These are phyloP conservation scores for Caloenas nicobarica DNA, from an alignment of 2,113 vertebrate species.

Conservation along the genomic window DNA sequence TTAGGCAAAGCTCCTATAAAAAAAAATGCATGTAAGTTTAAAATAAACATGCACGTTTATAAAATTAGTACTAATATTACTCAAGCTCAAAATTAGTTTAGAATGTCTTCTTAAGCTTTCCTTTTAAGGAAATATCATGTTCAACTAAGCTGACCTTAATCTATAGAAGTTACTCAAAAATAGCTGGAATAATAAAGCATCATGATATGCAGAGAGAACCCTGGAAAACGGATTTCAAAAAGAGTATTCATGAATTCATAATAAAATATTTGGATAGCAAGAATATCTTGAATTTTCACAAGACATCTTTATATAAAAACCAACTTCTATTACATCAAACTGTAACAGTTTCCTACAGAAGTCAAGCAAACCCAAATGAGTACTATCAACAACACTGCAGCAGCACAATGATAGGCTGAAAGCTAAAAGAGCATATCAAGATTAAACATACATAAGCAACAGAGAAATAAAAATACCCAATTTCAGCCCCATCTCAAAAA, in stretches of 20 bases:
- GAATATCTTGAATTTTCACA: neutral
- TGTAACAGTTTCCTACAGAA: neutral
- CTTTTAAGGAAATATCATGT: neutral
- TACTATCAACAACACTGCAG: neutral
- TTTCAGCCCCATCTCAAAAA: neutral
- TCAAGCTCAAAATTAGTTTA: neutral
- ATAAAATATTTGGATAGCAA: neutral
- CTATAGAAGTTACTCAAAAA: neutral
- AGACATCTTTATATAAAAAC: neutral
- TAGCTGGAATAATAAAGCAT: neutral
- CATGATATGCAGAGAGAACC: neutral
- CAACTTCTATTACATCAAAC: neutral
- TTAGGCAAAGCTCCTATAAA: conserved; percentile 93
- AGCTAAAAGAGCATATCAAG: neutral
- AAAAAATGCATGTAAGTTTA: neutral
- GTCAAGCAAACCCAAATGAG: neutral
- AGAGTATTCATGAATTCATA: neutral
- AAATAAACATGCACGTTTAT: neutral
- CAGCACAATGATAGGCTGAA: neutral
- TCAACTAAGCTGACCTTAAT: neutral
- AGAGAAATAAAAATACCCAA: neutral
- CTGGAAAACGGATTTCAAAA: neutral
- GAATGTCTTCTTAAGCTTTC: neutral
- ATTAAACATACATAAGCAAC: neutral
- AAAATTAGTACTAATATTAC: neutral